A percentile compares a stretch with the other conserved stretches of the same genome.
These are phyloP conservation scores for Neosalanx taihuensis DNA, from an alignment of 2,797 vertebrate species.

Conservation along the genomic window DNA sequence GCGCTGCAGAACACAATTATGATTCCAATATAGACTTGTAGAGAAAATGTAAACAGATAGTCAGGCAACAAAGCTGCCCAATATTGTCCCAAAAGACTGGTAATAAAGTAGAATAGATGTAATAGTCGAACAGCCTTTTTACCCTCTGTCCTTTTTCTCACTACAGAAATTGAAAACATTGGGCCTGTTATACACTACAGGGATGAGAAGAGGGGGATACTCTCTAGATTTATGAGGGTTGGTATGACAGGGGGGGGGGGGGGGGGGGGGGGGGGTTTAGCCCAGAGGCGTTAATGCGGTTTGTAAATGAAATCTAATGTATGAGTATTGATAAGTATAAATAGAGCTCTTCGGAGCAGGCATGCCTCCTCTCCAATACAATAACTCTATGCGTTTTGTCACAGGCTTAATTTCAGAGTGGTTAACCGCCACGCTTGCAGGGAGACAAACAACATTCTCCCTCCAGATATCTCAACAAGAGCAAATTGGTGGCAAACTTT, in stretches of 20 bases:
- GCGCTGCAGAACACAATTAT: conserved; percentile 76
- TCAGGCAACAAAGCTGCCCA: conserved; percentile 60
- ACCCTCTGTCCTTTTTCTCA: conserved; percentile 64
- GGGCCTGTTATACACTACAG: conserved; percentile 42
- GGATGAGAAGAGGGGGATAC: conserved; percentile 34
- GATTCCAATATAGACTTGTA: conserved; percentile 74
- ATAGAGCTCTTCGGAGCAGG: conserved; percentile 34
- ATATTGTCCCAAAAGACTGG: conserved; percentile 67
- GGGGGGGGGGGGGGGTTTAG: conserved; percentile 33
- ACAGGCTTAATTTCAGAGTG: conserved; percentile 51
- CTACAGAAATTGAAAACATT: conserved; percentile 68
- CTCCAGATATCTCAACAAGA: conserved; percentile 52
- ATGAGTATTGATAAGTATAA: conserved; percentile 58
- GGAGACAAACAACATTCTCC: conserved; percentile 49
- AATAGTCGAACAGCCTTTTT: conserved; percentile 70
- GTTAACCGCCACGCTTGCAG: conserved; percentile 41
- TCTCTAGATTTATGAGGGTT: conserved; percentile 9
- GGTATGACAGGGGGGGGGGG: conserved; percentile 15
- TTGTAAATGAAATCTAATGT: conserved; percentile 63
- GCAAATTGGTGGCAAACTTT: conserved; percentile 65
- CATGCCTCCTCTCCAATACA: conserved; percentile 35
- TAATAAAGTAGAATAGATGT: conserved; percentile 82
- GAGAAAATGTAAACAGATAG: conserved; percentile 78
- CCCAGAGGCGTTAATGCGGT: conserved; percentile 56
- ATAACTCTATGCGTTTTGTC: conserved; percentile 45